Evolutionary conservation across 2,797 vertebrate genomes (phyloP).

Genomic region (Cygnus olor): DNA sequence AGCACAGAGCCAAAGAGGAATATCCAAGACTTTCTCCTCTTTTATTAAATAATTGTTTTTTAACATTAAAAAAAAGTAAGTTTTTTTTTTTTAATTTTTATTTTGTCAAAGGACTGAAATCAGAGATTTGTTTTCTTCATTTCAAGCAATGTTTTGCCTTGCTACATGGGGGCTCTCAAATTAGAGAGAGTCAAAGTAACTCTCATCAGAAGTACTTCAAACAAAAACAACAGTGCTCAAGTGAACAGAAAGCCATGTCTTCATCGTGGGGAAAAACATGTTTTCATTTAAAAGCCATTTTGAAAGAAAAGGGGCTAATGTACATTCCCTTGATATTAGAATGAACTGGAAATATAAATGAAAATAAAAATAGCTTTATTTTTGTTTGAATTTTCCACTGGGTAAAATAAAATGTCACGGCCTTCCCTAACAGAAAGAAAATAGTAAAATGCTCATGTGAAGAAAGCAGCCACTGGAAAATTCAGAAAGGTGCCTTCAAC

Average conservation of each 20-base stretch:
- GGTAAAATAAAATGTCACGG: conserved; percentile 6
- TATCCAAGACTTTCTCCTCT: neutral
- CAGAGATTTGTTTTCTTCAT: neutral
- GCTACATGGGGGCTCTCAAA: neutral
- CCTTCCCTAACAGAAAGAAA: neutral
- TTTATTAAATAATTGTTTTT: neutral
- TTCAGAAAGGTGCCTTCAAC: neutral
- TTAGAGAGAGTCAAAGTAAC: neutral
- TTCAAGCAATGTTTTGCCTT: neutral
- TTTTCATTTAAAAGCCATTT: neutral
- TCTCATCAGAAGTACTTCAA: conserved; percentile 3
- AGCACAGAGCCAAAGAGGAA: neutral
- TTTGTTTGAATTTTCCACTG: conserved; percentile 22
- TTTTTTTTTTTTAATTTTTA: neutral
- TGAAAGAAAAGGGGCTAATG: neutral
- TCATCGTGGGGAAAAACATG: neutral
- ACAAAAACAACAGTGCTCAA: neutral
- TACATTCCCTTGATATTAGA: neutral
- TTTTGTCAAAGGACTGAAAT: neutral
- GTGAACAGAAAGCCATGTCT: neutral
- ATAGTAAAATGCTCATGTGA: neutral
- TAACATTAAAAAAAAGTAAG: neutral
- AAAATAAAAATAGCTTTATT: conserved; percentile 45
- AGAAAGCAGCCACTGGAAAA: neutral
- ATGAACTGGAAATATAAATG: conserved; percentile 2